These are phyloP conservation scores for Nansenia antarctica DNA, from an alignment of 2,113 vertebrate genomes.

Conservation along the genomic window DNA sequence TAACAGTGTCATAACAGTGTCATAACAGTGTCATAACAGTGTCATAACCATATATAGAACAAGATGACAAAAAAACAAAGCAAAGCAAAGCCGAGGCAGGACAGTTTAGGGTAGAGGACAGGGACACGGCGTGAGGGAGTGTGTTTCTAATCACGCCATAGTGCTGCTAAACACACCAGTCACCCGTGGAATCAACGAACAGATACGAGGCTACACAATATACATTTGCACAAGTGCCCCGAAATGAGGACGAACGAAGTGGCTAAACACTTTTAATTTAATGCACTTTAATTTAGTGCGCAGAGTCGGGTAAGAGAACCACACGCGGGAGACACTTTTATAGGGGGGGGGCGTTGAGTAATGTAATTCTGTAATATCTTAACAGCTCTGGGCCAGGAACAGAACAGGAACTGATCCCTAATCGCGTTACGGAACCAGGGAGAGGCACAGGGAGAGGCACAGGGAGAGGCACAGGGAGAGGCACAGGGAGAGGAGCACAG, in stretches of 20 bases:
- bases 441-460: conserved; percentile 51
- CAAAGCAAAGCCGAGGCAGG: no score
- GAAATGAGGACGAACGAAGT: conserved; percentile 15
- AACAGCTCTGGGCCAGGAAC: conserved; percentile 45
- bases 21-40: no score
- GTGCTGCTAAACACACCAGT: conserved; percentile 44
- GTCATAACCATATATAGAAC: no score
- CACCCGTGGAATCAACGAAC: conserved; percentile 29
- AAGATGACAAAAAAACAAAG: no score
- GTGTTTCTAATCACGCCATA: conserved; percentile 48
- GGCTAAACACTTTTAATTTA: conserved; percentile 47
- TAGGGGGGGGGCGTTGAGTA: conserved; percentile 59
- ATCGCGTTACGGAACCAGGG: conserved; percentile 62
- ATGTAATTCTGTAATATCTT: conserved; percentile 65
- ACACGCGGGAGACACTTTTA: conserved; percentile 53
- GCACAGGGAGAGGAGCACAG: not conserved
- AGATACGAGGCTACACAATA: conserved; percentile 26
- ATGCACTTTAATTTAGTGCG: conserved; percentile 9
- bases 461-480: conserved; percentile 53
- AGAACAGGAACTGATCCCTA: conserved; percentile 47
- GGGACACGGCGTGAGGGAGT: conserved; percentile 11
- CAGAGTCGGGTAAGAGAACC: conserved; percentile 42
- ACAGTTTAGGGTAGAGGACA: not conserved
- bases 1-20: no score
- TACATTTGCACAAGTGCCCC: conserved; percentile 1